These are phyloP conservation scores for Microcebus griseorufus DNA, from an alignment of 2,113 vertebrate genomes.

Conservation along the genomic window DNA sequence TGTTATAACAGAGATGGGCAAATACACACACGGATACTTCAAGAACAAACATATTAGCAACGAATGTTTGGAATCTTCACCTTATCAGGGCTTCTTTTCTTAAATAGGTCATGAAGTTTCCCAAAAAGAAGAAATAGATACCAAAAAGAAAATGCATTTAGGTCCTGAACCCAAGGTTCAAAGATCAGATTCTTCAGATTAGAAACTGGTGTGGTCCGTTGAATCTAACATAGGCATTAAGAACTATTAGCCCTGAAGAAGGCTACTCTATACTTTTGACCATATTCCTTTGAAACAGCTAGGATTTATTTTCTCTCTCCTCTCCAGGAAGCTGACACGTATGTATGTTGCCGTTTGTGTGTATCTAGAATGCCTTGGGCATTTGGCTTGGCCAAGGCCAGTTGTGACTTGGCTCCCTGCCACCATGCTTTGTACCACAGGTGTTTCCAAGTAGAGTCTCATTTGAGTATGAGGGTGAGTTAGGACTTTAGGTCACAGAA, in stretches of 20 bases:
- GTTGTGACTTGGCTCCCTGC: neutral
- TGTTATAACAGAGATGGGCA: neutral
- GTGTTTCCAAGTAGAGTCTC: neutral
- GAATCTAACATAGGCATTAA: neutral
- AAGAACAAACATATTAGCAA: neutral
- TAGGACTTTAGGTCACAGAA: neutral
- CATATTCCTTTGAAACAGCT: neutral
- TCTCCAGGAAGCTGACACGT: neutral
- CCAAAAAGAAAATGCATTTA: neutral
- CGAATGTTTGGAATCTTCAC: neutral
- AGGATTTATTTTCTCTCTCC: neutral
- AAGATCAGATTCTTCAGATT: neutral
- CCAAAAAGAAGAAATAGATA: neutral
- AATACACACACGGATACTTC: neutral
- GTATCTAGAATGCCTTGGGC: neutral
- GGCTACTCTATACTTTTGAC: neutral
- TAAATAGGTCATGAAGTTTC: neutral
- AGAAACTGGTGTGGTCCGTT: neutral
- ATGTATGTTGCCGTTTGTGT: neutral
- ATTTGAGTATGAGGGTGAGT: neutral
- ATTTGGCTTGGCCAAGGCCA: neutral
- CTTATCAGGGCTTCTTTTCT: neutral
- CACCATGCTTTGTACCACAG: neutral
- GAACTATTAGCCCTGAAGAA: neutral
- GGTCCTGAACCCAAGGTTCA: neutral